phyloP scores from a whole-genome alignment of 2,888 invertebrate genomes.

The Apamea monoglypha region DNA sequence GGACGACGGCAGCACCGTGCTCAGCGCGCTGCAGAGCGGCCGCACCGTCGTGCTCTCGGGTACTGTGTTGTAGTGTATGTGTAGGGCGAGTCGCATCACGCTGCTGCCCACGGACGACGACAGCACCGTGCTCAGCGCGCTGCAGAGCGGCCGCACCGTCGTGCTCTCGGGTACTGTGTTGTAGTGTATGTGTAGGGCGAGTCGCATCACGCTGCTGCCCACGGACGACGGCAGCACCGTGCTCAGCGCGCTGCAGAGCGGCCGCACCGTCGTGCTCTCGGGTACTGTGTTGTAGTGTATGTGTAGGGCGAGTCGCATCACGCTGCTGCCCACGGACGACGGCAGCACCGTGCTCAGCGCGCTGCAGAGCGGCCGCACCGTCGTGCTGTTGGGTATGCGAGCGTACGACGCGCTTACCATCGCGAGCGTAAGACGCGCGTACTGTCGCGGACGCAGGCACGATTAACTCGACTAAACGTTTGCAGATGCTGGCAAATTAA shows the following conservation, averaged over 20 bases:
- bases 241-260: constrained; percentile 27
- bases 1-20: too few species aligned
- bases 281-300: not conserved
- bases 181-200: too few species aligned
- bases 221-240: constrained; percentile 1
- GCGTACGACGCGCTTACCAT: too few species aligned
- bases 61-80: too few species aligned
- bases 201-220: constrained; percentile 64
- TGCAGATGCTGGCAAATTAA: constrained; percentile 94
- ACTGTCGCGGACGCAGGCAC: too few species aligned
- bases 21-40: too few species aligned
- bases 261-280: not conserved
- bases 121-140: constrained; percentile 93
- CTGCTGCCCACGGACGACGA: constrained; percentile 64
- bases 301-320: too few species aligned
- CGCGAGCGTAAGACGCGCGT: not conserved
- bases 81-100: too few species aligned
- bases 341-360: not conserved
- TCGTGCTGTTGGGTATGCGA: not conserved
- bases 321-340: not conserved
- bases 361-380: not conserved
- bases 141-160: constrained; percentile 73
- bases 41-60: too few species aligned
- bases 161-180: not conserved
- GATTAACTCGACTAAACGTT: constrained; percentile 20